Evolutionary conservation across 2,113 vertebrate species (phyloP), one percentile per base, ranked within the genome.

Genomic region (Gallinago jamesoni): DNA sequence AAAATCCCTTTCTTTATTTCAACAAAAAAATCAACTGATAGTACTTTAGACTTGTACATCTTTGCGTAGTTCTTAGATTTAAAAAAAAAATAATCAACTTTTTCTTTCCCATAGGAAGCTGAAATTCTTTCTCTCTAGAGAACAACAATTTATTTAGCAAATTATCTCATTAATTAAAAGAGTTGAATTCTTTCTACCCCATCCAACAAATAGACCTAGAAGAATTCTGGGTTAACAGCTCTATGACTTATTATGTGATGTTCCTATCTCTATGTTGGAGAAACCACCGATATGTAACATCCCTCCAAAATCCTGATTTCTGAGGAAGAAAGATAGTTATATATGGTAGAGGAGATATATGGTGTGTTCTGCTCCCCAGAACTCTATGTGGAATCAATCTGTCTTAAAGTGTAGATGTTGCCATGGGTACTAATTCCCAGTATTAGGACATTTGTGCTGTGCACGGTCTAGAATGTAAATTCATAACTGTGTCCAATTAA

Each of bases 381-480:
- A 43, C 14, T 63, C n/a, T 48, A 52, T 39, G 4, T 5, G 63
- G 9, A 79, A 76, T 14, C 5, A 28, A 24, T 78, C 39, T 45
- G 9, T 45, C 8, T 45, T 21, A 48, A 7, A 25, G 3, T 0
- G 0, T 45, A 31, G 8, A 72, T 56, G 5, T 24, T 88, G 18
- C 9, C 12, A 18, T 25, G 21, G 55, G 8, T 33, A 53, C 14
- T 64, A 56, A 78, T 43, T 87, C 7, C 16, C 21, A 53, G 2
- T 28, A 39, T 86, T 27, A 59, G 13, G 25, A 53, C 5, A 63
- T 19, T 27, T 73, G 24, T 87, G 21, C 19, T n/a, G 11, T 41
- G 22, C 14, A 16, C 0, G 1, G 6, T 64, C 14, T 53, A 60
- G 14, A 94, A 55, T 27, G 6, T 69, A 69, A 83, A 80, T 43